These are phyloP conservation scores for Boloria selene DNA, from an alignment of 2,888 invertebrate species.

Conservation along the genomic window DNA sequence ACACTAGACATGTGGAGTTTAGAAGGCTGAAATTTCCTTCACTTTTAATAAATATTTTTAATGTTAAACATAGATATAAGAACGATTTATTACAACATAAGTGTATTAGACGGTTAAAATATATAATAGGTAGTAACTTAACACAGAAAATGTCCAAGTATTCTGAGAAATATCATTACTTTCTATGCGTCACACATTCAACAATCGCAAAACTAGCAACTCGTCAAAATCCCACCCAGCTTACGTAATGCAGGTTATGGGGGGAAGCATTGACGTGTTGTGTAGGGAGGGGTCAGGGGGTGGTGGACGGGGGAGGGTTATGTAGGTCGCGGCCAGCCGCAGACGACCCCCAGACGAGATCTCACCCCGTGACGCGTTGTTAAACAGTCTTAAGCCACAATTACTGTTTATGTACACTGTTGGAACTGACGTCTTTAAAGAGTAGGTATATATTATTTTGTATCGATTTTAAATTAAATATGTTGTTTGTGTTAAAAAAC, in stretches of 20 bases:
- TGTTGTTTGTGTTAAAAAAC: no score
- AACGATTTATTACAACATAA: no score
- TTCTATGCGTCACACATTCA: slow-evolving; percentile 19
- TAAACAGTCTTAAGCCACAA: slow-evolving; percentile 23
- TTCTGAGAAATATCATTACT: slow-evolving; percentile 13
- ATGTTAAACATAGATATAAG: no score
- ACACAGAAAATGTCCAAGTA: neutral
- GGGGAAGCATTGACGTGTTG: slow-evolving; percentile 32
- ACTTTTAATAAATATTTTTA: no score
- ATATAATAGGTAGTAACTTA: no score
- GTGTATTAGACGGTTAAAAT: no score
- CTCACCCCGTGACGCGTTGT: slow-evolving; percentile 52
- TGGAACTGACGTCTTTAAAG: neutral
- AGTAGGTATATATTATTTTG: no score
- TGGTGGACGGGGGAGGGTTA: slow-evolving; percentile 47
- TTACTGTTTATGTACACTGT: slow-evolving; percentile 8
- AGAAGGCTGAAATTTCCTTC: no score
- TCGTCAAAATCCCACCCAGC: slow-evolving; percentile 52
- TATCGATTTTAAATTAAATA: no score
- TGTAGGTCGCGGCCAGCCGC: slow-evolving; percentile 77
- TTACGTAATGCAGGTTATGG: slow-evolving; percentile 71
- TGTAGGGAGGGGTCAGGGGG: slow-evolving; percentile 49
- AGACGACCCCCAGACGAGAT: slow-evolving; percentile 78
- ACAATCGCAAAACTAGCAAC: slow-evolving; percentile 27
- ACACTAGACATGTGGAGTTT: no score